These are phyloP conservation scores for Vimba vimba DNA, from an alignment of 2,113 vertebrate species.

Conservation along the genomic window DNA sequence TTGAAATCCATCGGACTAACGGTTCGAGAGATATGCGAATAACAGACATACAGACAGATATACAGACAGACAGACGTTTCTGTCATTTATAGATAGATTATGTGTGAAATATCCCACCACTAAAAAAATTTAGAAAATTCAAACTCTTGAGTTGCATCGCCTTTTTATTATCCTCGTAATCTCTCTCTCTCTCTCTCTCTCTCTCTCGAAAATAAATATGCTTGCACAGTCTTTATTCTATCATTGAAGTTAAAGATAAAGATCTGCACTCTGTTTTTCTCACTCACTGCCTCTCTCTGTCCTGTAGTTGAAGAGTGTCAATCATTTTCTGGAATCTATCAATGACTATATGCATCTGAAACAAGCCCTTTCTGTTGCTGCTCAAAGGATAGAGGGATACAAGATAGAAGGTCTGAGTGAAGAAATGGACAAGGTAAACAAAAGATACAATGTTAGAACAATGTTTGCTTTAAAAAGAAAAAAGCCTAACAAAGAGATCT, in stretches of 20 bases:
- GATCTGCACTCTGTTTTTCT: neutral
- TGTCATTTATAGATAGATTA: neutral
- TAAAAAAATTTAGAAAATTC: neutral
- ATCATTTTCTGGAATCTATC: slow-evolving; percentile 72
- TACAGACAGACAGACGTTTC: too few species aligned
- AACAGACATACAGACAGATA: too few species aligned
- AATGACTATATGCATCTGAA: slow-evolving; percentile 71
- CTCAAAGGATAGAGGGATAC: slow-evolving; percentile 76
- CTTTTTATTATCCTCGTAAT: neutral
- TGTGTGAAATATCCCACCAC: neutral
- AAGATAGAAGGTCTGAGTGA: slow-evolving; percentile 74
- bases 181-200: neutral
- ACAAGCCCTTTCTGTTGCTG: slow-evolving; percentile 68
- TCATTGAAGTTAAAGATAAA: neutral
- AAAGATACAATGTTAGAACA: neutral
- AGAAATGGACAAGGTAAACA: slow-evolving; percentile 76
- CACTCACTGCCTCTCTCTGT: neutral
- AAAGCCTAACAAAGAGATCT: neutral
- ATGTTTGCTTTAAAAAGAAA: neutral
- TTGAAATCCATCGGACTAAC: too few species aligned
- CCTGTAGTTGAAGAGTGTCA: slow-evolving; percentile 70
- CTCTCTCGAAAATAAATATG: neutral
- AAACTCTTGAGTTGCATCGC: neutral
- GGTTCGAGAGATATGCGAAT: too few species aligned
- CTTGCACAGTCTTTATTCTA: neutral